Base-by-base conservation (phyloP, 1,140 invertebrate species). In the Acromyrmex heyeri region DNA sequence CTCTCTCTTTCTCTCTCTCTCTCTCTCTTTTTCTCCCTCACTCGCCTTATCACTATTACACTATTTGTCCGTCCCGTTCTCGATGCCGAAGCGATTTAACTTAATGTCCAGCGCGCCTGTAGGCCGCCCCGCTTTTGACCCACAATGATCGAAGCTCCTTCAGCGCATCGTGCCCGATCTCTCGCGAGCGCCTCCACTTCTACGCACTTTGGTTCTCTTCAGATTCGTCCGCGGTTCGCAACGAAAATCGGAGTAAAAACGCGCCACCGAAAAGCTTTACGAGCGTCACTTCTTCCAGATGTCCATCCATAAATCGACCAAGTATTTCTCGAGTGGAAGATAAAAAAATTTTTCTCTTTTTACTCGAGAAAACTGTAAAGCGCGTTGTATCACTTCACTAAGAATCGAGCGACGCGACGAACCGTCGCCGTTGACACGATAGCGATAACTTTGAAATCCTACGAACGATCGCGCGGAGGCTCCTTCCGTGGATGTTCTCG, bases 91-190 rank as follows among this genome's bases (percentile, higher is more conserved):
- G 62, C 70, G 62, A 62, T 85, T 90, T 81, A 81, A 87, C 90
- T 87, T 81, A 79, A 88, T 67, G 61, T 69, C 61, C 73, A 78
- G 62, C 85, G 86, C 75, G 62, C 55, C 55, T 48, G 14, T 61
- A 57, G 50, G 30, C n/a, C 77, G 64, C 78, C 76, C 78, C 78
- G 73, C 67, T 72, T 57, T 64, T 34, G 55, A 30, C 53, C 55
- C 16, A 48, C 57, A 50, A 53, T 86, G 82, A 91, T 91, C 89
- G 81, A 86, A 79, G 82, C 55, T 48, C 65, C 86, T 44, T 87
- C 88, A 86, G 61, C 82, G 64, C 88, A 91, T 88, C 86, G 61
- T 27, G 62, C 70, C 53, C 78, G 53, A 73, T 61, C 78, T 61
- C 87, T 34, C 69, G 24, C 38, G 34, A 53, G 27, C 21, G 27